A percentile compares a stretch with the other conserved stretches of the same genome.
Conservation (phyloP, 1,140 invertebrate species). For the Pseudomyrmex pallidus region DNA sequence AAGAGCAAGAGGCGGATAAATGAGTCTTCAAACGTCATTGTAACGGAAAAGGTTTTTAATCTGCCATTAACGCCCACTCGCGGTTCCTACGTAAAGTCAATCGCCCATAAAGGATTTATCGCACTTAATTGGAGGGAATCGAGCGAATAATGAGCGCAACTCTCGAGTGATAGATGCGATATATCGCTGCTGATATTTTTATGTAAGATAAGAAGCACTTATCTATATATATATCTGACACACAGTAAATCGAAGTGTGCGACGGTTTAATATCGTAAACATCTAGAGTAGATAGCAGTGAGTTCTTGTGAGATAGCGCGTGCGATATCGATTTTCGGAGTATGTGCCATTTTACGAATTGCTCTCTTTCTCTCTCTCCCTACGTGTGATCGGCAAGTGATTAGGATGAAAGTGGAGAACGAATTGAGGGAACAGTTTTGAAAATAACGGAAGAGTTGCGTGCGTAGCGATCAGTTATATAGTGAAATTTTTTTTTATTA, state of each 20-base stretch:
- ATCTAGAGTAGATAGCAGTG: too few species aligned
- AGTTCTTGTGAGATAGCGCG: too few species aligned
- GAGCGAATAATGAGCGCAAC: not conserved
- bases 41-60: constrained; percentile 67
- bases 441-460: too few species aligned
- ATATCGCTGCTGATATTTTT: not conserved
- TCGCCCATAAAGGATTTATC: constrained; percentile 63
- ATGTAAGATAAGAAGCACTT: not conserved
- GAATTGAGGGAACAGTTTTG: too few species aligned
- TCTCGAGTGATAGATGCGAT: constrained; percentile 1
- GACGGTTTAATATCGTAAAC: not conserved
- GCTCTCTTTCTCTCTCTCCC: too few species aligned
- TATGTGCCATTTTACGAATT: too few species aligned
- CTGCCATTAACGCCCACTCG: constrained; percentile 57
- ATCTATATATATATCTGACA: constrained; percentile 2
- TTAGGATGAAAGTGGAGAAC: too few species aligned
- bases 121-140: not conserved
- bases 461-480: too few species aligned
- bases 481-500: too few species aligned
- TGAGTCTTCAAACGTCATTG: constrained; percentile 61
- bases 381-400: too few species aligned
- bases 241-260: not conserved
- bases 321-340: too few species aligned
- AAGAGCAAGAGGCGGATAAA: constrained; percentile 34
- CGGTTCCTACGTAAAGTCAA: constrained; percentile 53